A percentile compares a stretch with the other conserved stretches of the same genome.
These are phyloP conservation scores for Myotis yumanensis DNA, from an alignment of 2,113 vertebrate species.

Conservation along the genomic window DNA sequence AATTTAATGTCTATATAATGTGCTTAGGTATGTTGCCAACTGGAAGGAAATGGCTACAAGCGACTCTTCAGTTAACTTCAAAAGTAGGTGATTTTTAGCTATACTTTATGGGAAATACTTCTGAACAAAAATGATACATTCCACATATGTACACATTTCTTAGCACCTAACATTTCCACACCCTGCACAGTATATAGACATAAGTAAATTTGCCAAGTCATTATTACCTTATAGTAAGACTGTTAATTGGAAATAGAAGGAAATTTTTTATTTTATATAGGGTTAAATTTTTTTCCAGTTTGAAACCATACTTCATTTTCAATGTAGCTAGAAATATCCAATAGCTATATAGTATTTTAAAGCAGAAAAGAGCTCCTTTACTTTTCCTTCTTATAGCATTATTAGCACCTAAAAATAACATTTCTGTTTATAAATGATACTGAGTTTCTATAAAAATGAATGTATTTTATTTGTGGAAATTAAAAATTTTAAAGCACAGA, in stretches of 20 bases:
- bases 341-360: slow-evolving; percentile 79
- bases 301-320: slow-evolving; percentile 84
- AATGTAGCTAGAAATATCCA: slow-evolving; percentile 80
- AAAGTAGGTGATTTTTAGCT: slow-evolving; percentile 71
- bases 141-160: neutral
- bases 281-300: neutral
- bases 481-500: slow-evolving; percentile 65
- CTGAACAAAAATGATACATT: neutral
- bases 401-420: slow-evolving; percentile 74
- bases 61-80: slow-evolving; percentile 78
- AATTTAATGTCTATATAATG: slow-evolving; percentile 59
- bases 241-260: neutral
- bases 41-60: slow-evolving; percentile 85
- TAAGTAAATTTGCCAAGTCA: neutral
- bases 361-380: slow-evolving; percentile 78
- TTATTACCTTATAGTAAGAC: slow-evolving; percentile 6
- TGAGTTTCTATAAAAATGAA: slow-evolving; percentile 52
- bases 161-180: neutral
- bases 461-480: slow-evolving; percentile 56
- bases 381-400: slow-evolving; percentile 66
- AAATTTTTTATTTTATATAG: slow-evolving; percentile 18
- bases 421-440: slow-evolving; percentile 63
- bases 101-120: slow-evolving; percentile 16
- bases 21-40: slow-evolving; percentile 81
- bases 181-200: neutral